A percentile compares a stretch with the other conserved stretches of the same genome.
Evolutionary conservation across 2,888 invertebrate genomes (phyloP).

Genomic region (Subacronicta megacephala): DNA sequence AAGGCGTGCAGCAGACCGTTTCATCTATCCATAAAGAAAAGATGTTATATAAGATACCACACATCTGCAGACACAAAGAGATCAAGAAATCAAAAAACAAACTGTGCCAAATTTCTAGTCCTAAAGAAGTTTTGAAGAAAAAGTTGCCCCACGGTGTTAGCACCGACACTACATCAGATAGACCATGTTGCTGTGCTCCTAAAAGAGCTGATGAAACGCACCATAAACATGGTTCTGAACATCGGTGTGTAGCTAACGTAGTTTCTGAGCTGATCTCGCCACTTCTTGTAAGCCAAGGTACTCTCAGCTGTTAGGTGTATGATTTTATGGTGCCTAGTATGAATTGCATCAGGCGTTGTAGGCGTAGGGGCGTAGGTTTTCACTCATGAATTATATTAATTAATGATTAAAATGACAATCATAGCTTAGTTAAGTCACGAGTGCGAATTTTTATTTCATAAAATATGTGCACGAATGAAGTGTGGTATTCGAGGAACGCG

Average conservation of each 20-base stretch:
- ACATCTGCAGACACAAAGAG: neutral
- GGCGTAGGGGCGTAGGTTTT: neutral
- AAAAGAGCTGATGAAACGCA: neutral
- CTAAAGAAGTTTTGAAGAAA: neutral
- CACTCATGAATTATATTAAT: too few relatives aligned
- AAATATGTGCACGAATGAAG: too few relatives aligned
- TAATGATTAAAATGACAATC: too few relatives aligned
- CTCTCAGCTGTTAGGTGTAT: neutral
- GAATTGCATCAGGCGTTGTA: neutral
- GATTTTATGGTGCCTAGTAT: neutral
- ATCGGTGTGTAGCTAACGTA: constrained; percentile 53
- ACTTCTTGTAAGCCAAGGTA: constrained; percentile 60
- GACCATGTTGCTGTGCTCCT: constrained; percentile 62
- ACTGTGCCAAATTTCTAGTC: constrained; percentile 32
- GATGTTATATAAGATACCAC: neutral
- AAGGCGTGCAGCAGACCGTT: constrained; percentile 16
- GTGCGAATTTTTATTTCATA: too few relatives aligned
- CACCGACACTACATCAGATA: constrained; percentile 69
- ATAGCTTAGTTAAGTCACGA: neutral
- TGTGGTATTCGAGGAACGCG: too few relatives aligned
- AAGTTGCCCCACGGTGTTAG: constrained; percentile 38
- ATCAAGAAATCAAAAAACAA: constrained; percentile 18
- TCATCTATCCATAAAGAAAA: constrained; percentile 7
- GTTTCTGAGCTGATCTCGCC: constrained; percentile 63
- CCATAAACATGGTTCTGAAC: neutral